phyloP scores from a whole-genome alignment of 1,140 invertebrate species.

The Drosophila saltans region DNA sequence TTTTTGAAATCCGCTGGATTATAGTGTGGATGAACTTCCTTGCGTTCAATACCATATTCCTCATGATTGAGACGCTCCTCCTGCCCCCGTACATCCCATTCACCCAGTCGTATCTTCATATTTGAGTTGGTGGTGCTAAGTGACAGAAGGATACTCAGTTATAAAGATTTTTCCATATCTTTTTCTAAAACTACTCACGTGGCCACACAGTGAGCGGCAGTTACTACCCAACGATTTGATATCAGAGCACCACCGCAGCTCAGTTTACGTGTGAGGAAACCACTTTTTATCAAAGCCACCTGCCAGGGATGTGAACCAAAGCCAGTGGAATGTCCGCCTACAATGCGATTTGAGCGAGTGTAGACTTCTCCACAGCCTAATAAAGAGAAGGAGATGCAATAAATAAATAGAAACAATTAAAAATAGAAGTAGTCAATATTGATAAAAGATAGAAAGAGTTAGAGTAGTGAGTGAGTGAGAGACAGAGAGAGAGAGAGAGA shows the following conservation, averaged over 20 bases:
- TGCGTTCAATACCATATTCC: conserved; percentile 93
- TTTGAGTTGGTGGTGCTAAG: conserved; percentile 89
- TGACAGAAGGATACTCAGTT: neutral
- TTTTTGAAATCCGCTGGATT: conserved; percentile 94
- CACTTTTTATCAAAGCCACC: conserved; percentile 95
- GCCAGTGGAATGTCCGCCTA: conserved; percentile 94
- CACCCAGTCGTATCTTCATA: conserved; percentile 93
- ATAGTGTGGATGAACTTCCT: conserved; percentile 95
- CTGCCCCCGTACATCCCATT: conserved; percentile 94
- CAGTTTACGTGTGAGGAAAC: conserved; percentile 94
- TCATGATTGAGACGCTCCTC: conserved; percentile 93
- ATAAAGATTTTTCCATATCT: neutral
- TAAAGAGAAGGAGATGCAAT: conserved; percentile 35
- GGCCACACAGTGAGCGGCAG: conserved; percentile 94
- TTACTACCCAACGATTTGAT: conserved; percentile 95
- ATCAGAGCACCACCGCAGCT: conserved; percentile 96
- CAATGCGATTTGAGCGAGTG: conserved; percentile 93
- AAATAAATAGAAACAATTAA: conserved; percentile 22
- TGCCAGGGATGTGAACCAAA: conserved; percentile 98
- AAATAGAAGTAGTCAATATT: conserved; percentile 17
- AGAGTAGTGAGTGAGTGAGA: conserved; percentile 12
- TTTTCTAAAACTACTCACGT: conserved; percentile 87
- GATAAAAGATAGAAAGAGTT: conserved; percentile 28
- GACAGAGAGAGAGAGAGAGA: conserved; percentile 35
- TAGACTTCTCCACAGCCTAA: conserved; percentile 94